phyloP scores from a whole-genome alignment of 2,113 vertebrate genomes.

The Varanus komodoensis region DNA sequence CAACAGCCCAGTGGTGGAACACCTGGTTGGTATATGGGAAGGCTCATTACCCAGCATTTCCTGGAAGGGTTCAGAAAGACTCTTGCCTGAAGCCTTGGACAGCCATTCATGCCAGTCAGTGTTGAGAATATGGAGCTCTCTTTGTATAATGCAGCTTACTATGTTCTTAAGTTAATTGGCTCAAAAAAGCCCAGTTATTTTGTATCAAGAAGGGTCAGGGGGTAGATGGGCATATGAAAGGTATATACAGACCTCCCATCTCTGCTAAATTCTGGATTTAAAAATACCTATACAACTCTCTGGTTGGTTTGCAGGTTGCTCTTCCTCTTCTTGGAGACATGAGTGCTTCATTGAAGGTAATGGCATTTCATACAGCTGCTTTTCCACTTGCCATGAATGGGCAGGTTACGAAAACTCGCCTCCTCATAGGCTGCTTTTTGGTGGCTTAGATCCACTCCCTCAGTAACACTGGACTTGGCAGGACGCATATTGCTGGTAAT shows the following conservation, averaged over 20 bases:
- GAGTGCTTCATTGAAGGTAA: constrained; percentile 91
- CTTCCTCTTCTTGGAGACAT: constrained; percentile 95
- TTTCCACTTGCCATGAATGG: background rate
- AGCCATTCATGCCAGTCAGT: no score
- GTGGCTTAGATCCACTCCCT: background rate
- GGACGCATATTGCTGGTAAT: background rate
- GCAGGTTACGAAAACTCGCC: background rate
- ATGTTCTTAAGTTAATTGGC: no score
- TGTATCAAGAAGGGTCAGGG: background rate
- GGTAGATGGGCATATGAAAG: background rate
- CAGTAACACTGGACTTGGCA: background rate
- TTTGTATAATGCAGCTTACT: no score
- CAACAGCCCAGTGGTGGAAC: no score
- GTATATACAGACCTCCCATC: background rate
- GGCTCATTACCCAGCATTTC: no score
- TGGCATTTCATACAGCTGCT: constrained; percentile 15
- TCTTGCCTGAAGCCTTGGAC: no score
- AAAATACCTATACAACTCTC: background rate
- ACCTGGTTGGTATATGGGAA: no score
- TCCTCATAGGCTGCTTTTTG: background rate
- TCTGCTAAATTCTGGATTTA: no score
- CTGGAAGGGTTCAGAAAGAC: no score
- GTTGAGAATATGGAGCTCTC: no score
- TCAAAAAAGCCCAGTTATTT: background rate
- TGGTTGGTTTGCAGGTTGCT: constrained; percentile 83